Percentiles rank a stretch among this genome's conserved stretches.
Conservation (phyloP, 2,888 invertebrate species). For the Limnephilus auricula region DNA sequence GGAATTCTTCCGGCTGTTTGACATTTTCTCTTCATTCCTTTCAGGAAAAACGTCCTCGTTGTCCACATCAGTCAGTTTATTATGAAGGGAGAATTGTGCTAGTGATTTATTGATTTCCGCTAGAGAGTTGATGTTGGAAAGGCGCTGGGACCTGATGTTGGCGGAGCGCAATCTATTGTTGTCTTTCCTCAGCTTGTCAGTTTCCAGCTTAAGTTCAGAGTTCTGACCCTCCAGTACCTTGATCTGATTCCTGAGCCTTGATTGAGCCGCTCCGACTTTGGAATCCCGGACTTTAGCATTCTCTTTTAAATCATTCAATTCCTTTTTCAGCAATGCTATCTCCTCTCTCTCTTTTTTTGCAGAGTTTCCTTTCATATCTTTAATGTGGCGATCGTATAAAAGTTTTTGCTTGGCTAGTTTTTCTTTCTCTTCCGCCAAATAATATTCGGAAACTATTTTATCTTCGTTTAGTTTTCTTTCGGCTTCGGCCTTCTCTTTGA, state of each 20-base stretch:
- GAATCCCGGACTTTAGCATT: conserved; percentile 86
- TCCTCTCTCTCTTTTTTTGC: conserved; percentile 85
- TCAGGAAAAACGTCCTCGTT: conserved; percentile 66
- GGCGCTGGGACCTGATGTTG: conserved; percentile 77
- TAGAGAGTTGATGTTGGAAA: conserved; percentile 85
- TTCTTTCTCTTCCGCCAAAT: conserved; percentile 83
- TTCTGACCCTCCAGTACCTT: conserved; percentile 86
- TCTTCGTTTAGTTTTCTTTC: conserved; percentile 82
- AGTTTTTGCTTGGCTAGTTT: conserved; percentile 82
- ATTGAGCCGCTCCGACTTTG: conserved; percentile 84
- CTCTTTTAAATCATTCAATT: conserved; percentile 81
- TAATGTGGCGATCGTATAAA: conserved; percentile 82
- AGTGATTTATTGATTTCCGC: conserved; percentile 85
- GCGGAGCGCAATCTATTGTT: conserved; percentile 81
- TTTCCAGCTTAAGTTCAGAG: conserved; percentile 79
- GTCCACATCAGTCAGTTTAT: conserved; percentile 50
- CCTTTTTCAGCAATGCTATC: conserved; percentile 80
- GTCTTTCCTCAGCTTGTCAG: conserved; percentile 83
- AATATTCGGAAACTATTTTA: conserved; percentile 81
- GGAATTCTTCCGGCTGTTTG: conserved; percentile 65
- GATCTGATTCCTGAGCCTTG: conserved; percentile 85
- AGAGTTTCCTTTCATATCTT: conserved; percentile 82
- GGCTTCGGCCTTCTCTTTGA: conserved; percentile 79
- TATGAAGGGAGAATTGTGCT: conserved; percentile 71
- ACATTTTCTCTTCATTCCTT: conserved; percentile 70